Evolutionary conservation across 2,888 invertebrate species (phyloP), one percentile per base, ranked within the genome.

Genomic region (Muschampia plurimacula): DNA sequence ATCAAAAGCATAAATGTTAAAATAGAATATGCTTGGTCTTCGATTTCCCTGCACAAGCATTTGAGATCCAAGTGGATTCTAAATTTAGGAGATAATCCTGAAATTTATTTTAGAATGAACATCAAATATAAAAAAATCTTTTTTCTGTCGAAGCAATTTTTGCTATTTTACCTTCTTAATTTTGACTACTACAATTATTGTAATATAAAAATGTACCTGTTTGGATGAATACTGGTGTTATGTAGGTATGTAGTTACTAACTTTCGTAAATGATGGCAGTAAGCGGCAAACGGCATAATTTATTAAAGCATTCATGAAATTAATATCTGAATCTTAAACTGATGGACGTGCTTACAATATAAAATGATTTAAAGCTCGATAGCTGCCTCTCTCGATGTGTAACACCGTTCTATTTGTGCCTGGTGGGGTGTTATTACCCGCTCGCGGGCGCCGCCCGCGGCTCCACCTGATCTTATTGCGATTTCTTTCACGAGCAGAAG

Each of bases 401-500:
- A 89, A 88, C 85, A 84, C 89, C 87, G 87, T 86, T 89, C 88
- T 87, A 88, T 91, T 72, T 72, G 88, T 87, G 87, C 86, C 84
- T 82, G 81, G 87, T 82, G 86, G 88, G 88, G 88, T 91, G 91
- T 90, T 91, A 92, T 92, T 92, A 92, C 87, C 86, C 84, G 87
- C 83, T 86, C 81, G 86, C 82, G 83, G 82, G 84, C 77, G 81
- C 81, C 72, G 89, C 91, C 89, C 76, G 86, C 85, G 91, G 92
- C 89, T 82, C 83, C 80, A 80, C 83, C 83, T 84, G 89, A 89
- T 90, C 91, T 87, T 86, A 89, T 89, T 89, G 86, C 82, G 86
- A 90, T 88, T 88, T 93, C 91, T 93, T 93, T 92, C 89, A 88
- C 88, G 89, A 89, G 89, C 88, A 88, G 89, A 84, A 88, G 85